phyloP scores from a whole-genome alignment of 2,797 vertebrate genomes.

The Protosalanx chinensis region DNA sequence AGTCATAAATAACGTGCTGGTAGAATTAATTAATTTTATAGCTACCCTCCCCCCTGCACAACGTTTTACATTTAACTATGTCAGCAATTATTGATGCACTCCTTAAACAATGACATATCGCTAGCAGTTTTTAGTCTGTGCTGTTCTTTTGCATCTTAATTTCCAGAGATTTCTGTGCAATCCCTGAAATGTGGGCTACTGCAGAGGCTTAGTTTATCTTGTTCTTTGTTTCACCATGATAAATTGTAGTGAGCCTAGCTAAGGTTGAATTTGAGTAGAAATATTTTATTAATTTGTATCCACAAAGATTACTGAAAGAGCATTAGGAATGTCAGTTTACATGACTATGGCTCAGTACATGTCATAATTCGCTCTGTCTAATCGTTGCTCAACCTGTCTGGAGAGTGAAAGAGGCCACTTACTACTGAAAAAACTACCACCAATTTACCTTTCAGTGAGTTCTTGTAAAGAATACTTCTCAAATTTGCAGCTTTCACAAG shows the following conservation, averaged over 20 bases:
- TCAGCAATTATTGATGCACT: constrained; percentile 78
- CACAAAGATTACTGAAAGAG: too few relatives aligned
- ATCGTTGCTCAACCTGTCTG: neutral
- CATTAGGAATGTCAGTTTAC: neutral
- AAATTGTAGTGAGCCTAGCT: neutral
- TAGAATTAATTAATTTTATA: constrained; percentile 77
- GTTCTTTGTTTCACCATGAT: neutral
- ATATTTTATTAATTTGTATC: neutral
- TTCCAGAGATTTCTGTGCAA: constrained; percentile 31
- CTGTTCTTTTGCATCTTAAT: constrained; percentile 38
- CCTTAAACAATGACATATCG: constrained; percentile 74
- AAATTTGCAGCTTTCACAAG: neutral
- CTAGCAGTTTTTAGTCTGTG: constrained; percentile 56
- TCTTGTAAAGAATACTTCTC: neutral
- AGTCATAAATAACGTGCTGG: constrained; percentile 77
- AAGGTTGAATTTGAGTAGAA: neutral
- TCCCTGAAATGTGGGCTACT: constrained; percentile 7
- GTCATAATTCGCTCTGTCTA: neutral
- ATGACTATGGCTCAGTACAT: neutral
- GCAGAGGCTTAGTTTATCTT: constrained; percentile 2
- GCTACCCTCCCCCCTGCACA: constrained; percentile 48
- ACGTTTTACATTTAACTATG: constrained; percentile 75
- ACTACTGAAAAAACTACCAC: neutral
- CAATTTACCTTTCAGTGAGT: neutral
- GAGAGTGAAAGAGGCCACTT: neutral